Base-by-base conservation (phyloP, 2,113 vertebrate genomes). In the Hystrix cristata region DNA sequence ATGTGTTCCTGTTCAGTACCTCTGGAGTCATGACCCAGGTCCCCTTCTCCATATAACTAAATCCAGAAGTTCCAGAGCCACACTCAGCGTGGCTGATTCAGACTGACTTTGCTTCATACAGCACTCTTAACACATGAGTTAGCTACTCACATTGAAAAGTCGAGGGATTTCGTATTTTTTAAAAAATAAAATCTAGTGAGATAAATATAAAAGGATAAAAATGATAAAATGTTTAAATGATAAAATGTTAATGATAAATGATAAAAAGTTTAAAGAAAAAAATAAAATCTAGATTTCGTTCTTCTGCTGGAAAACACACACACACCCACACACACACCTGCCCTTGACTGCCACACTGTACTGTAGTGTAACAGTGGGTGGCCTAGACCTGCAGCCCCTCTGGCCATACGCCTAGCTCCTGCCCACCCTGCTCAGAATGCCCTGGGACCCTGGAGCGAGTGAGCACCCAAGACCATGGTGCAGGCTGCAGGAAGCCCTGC, bases 371-470 rank as follows among this genome's bases (percentile, higher is more conserved):
- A 21, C n/a, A 62, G 2, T 8, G 11, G 12, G 13, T 2, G 7
- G 29, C 18, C 16, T 51, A n/a, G 16, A 57, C 9, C 10, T 29
- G 15, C 16, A 78, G 74, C 27, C 46, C 74, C 6, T 29, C 25
- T 13, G 64, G 64, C 5, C 48, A 69, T 0, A 1, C 6, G 25
- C 27, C 18, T 31, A 53, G 71, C 27, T 57, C 65, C 29, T 31
- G 25, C 2, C 21, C 6, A 19, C 7, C 2, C 8, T 1, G 59
- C 67, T 78, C 74, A 46, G 21, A 38, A 3, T 0, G 4, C 18
- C 67, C 1, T 31, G 43, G 7, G n/a, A 8, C 3, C 2, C 34
- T 29, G 31, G 18, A 64, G 60, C 9, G 10, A 43, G 51, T 38
- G 23, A 59, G 46, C 16, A 14, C 25, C 18, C 15, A 59, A 31